Evolutionary conservation across 2,113 vertebrate genomes (phyloP), one percentile per base, ranked within the genome.

Genomic region (Callocephalon fimbriatum): DNA sequence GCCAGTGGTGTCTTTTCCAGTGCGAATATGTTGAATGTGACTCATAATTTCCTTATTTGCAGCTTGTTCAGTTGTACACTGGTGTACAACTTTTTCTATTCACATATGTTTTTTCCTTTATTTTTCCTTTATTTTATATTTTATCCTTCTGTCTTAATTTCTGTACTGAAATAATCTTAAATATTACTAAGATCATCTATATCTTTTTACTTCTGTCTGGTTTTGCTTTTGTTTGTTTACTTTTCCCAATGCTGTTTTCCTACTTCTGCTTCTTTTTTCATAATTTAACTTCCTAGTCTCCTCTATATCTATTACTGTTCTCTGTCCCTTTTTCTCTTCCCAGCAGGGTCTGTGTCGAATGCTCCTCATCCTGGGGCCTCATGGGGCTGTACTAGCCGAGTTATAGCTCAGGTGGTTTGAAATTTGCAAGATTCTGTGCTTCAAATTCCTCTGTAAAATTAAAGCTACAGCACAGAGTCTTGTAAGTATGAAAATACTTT

Each of bases 401-500:
- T 85, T 94, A 63, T 93, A 96, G 91, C 73, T 96, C 96, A 95
- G 93, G 74, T 95, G 56, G 47, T 94, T 96, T 91, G 93, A 93
- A 93, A 82, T 96, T 91, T 93, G 86, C 84, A 90, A 91, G 96
- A 75, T 91, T 97, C 93, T 95, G 95, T 97, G 95, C 87, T 96
- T 96, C 95, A 88, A 65, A 42, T 79, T 90, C 90, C 62, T 56
- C 84, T 93, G 48, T 96, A 95, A 95, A 96, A 91, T 94, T 89
- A 91, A 93, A 88, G 87, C 77, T 88, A 68, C 93, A 82, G 92
- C 93, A 97, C 91, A 97, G 91, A 90, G 84, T 96, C 95, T 97
- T 97, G 92, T 96, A 97, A 94, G 93, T 97, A 90, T 96, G 63
- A 77, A 91, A 88, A 81, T 80, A 37, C 48, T 92, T 96, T 38